Evolutionary conservation across 1,140 invertebrate species (phyloP).

Genomic region (Eriosoma lanigerum): DNA sequence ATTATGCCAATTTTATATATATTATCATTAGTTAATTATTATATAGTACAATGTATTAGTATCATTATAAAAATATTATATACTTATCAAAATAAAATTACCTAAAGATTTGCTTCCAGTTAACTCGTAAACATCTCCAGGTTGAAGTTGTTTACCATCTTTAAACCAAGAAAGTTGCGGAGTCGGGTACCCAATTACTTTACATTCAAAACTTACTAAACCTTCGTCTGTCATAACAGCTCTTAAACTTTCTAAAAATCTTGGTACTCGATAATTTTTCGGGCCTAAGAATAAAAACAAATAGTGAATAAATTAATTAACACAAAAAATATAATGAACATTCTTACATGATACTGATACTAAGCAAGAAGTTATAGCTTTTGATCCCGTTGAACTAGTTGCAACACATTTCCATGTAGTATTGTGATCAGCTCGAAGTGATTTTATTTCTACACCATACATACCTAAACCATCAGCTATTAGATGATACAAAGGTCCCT

Average conservation of each 20-base stretch:
- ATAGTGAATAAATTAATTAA: neutral
- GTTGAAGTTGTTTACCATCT: constrained; percentile 85
- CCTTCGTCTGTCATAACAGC: constrained; percentile 87
- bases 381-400: constrained; percentile 69
- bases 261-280: constrained; percentile 83
- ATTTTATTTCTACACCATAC: constrained; percentile 72
- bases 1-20: neutral
- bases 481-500: constrained; percentile 67
- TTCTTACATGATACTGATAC: constrained; percentile 72
- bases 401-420: constrained; percentile 88
- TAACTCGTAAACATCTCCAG: constrained; percentile 87
- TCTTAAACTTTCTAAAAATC: constrained; percentile 85
- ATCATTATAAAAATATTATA: neutral
- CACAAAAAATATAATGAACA: neutral
- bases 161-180: constrained; percentile 85
- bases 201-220: constrained; percentile 88
- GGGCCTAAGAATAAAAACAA: constrained; percentile 66
- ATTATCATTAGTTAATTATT: no score
- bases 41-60: no score
- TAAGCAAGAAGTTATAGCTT: constrained; percentile 70
- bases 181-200: constrained; percentile 87
- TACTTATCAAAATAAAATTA: constrained; percentile 55
- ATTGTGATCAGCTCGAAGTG: constrained; percentile 75
- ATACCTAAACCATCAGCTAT: constrained; percentile 78
- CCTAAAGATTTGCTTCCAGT: constrained; percentile 82